Evolutionary conservation across 2,888 invertebrate genomes (phyloP).

Genomic region (Mechanitis messenoides): DNA sequence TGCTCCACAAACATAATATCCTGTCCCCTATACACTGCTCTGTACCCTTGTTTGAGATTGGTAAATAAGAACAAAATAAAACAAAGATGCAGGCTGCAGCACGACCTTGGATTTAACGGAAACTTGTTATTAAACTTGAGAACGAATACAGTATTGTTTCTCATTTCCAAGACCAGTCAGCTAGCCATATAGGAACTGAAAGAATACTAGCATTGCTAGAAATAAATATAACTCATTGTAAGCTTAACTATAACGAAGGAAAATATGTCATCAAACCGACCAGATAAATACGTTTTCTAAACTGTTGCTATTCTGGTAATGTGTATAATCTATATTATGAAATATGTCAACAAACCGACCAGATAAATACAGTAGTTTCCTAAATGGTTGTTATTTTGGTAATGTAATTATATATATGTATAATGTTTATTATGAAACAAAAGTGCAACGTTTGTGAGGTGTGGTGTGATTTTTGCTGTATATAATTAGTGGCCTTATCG

Average conservation of each 20-base stretch:
- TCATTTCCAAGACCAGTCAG: constrained; percentile 16
- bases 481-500: constrained; percentile 40
- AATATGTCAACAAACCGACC: too few species aligned
- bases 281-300: too few species aligned
- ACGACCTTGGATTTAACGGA: constrained; percentile 35
- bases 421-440: background rate
- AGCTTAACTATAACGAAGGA: too few species aligned
- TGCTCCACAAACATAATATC: constrained; percentile 2
- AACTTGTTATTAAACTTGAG: constrained; percentile 41
- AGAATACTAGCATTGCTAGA: too few species aligned
- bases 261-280: too few species aligned
- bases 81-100: constrained; percentile 18
- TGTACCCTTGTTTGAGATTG: constrained; percentile 19
- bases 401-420: background rate
- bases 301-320: too few species aligned
- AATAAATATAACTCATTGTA: too few species aligned
- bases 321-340: too few species aligned
- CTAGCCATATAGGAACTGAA: too few species aligned
- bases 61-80: constrained; percentile 15
- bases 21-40: constrained; percentile 16
- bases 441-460: constrained; percentile 9
- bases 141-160: constrained; percentile 43
- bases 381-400: too few species aligned
- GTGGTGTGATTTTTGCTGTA: constrained; percentile 18
- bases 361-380: too few species aligned